These are phyloP conservation scores for Seira musarum DNA, from an alignment of 2,888 invertebrate genomes.

Conservation along the genomic window DNA sequence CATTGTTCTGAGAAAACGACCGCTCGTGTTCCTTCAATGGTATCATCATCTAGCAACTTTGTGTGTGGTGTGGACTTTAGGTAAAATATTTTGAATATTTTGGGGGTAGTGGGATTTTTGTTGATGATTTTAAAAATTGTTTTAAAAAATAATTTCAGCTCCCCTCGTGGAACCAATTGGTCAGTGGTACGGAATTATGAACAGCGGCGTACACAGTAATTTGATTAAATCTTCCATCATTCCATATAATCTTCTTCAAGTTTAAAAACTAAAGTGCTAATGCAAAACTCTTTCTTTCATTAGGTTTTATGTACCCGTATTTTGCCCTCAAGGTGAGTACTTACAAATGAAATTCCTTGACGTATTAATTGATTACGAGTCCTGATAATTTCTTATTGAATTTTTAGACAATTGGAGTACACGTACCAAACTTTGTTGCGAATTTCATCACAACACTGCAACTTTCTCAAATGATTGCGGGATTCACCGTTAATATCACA, in stretches of 20 bases:
- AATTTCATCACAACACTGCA: conserved; percentile 94
- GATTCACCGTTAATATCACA: conserved; percentile 90
- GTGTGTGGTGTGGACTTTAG: conserved; percentile 33
- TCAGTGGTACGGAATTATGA: conserved; percentile 46
- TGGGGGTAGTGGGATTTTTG: too few relatives aligned
- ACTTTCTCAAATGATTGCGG: conserved; percentile 93
- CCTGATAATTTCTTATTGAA: conserved; percentile 20
- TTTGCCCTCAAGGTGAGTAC: conserved; percentile 79
- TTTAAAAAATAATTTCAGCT: neutral
- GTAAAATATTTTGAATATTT: conserved; percentile 30
- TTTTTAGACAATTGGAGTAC: conserved; percentile 21
- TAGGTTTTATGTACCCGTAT: conserved; percentile 93
- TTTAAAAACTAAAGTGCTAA: neutral
- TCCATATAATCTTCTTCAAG: neutral
- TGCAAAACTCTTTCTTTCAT: conserved; percentile 83
- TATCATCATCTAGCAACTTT: conserved; percentile 48
- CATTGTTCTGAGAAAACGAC: conserved; percentile 45
- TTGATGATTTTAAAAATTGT: neutral
- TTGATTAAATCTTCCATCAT: too few relatives aligned
- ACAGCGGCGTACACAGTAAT: conserved; percentile 12
- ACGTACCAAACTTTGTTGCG: conserved; percentile 71
- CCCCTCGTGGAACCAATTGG: conserved; percentile 33
- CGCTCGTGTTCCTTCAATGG: conserved; percentile 47
- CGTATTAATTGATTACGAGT: conserved; percentile 73
- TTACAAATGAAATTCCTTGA: neutral